Conservation (phyloP, 2,113 vertebrate genomes). For the Rhinoderma darwinii region DNA sequence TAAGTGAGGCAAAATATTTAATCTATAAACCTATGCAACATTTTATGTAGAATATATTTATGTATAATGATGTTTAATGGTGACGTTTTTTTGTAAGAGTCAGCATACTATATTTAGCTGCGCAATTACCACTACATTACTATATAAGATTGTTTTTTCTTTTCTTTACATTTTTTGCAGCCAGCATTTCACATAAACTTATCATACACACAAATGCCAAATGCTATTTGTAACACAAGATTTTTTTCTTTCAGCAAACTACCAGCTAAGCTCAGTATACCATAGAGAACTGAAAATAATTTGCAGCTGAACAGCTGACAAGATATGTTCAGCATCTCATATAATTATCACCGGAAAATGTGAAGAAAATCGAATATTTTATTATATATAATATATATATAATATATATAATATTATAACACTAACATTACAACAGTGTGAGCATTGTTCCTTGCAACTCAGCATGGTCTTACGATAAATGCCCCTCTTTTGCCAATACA, state of each 20-base stretch:
- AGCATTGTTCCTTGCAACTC: neutral
- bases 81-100: neutral
- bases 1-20: neutral
- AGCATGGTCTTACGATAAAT: too few species aligned
- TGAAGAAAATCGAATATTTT: neutral
- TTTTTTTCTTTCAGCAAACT: neutral
- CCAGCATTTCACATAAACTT: neutral
- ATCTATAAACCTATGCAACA: neutral
- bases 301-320: neutral
- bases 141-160: neutral
- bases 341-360: neutral
- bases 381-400: neutral
- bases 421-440: neutral
- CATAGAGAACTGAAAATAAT: neutral
- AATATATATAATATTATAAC: neutral
- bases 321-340: neutral
- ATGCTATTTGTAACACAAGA: neutral
- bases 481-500: neutral
- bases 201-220: neutral
- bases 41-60: neutral
- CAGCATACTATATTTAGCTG: neutral
- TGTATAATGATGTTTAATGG: neutral
- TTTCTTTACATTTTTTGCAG: neutral
- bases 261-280: neutral
- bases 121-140: neutral